phyloP scores from a whole-genome alignment of 2,888 invertebrate species.

The Eristalis arbustorum region DNA sequence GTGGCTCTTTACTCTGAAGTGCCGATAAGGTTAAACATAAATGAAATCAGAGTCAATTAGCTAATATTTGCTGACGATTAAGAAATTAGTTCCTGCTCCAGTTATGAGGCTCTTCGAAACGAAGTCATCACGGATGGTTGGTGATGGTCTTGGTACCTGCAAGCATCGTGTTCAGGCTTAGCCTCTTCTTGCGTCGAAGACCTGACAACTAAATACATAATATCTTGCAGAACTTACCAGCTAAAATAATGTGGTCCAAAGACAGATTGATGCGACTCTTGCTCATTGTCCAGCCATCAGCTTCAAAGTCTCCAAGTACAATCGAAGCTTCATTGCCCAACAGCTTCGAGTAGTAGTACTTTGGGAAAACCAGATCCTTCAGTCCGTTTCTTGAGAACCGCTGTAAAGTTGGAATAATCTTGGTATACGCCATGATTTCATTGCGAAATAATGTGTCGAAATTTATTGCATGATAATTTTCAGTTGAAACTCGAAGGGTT shows the following conservation, averaged over 20 bases:
- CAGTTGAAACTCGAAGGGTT: constrained; percentile 75
- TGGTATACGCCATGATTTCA: constrained; percentile 76
- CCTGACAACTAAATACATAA: too few relatives aligned
- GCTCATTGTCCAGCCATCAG: constrained; percentile 75
- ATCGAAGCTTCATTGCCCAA: constrained; percentile 73
- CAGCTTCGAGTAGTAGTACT: constrained; percentile 75
- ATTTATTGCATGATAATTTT: constrained; percentile 73
- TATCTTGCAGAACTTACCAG: constrained; percentile 71
- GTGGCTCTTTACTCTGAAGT: too few relatives aligned
- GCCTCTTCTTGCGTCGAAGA: too few relatives aligned
- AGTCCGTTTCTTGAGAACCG: constrained; percentile 43
- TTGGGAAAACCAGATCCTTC: constrained; percentile 71
- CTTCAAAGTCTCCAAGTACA: constrained; percentile 76
- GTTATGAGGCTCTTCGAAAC: too few relatives aligned
- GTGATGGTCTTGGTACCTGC: too few relatives aligned
- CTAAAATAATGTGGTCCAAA: constrained; percentile 76
- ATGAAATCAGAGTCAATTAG: too few relatives aligned
- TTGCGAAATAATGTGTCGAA: constrained; percentile 76
- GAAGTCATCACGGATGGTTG: too few relatives aligned
- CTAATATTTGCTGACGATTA: too few relatives aligned
- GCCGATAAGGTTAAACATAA: too few relatives aligned
- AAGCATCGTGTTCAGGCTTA: too few relatives aligned
- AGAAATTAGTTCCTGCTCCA: too few relatives aligned
- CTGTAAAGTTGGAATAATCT: constrained; percentile 74
- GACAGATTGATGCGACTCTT: constrained; percentile 74